Conservation (phyloP, 1,140 invertebrate genomes). For the Diabrotica undecimpunctata region DNA sequence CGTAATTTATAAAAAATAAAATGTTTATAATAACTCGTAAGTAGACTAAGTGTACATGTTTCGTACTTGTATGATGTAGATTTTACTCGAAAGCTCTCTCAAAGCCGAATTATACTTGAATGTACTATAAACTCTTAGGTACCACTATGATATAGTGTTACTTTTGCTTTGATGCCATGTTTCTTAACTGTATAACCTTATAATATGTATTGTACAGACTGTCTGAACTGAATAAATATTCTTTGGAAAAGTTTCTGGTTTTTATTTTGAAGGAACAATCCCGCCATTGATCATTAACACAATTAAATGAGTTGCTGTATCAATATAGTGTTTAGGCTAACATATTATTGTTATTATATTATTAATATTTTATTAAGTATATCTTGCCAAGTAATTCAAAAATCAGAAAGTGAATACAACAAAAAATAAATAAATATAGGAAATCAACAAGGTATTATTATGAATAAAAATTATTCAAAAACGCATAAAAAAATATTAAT, state of each 20-base stretch:
- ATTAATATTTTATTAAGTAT: no score
- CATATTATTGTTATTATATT: no score
- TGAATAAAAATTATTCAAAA: no score
- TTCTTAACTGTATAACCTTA: constrained; percentile 48
- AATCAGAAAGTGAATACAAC: no score
- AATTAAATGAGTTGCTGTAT: background rate
- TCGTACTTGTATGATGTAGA: constrained; percentile 37
- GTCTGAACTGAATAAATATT: constrained; percentile 50
- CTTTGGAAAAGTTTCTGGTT: constrained; percentile 39
- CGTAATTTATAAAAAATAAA: constrained; percentile 31
- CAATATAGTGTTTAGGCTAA: background rate
- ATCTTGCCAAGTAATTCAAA: no score
- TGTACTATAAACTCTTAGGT: constrained; percentile 42
- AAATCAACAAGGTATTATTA: no score
- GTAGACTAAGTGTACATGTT: constrained; percentile 40
- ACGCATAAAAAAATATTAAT: no score
- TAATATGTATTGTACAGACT: constrained; percentile 50
- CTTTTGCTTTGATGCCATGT: constrained; percentile 48
- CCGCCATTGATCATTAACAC: background rate
- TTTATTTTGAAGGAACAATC: background rate
- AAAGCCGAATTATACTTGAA: constrained; percentile 43
- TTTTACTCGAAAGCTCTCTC: constrained; percentile 36
- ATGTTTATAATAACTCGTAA: constrained; percentile 40
- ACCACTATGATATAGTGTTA: constrained; percentile 42
- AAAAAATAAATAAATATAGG: no score